Evolutionary conservation across 2,113 vertebrate species (phyloP).

Genomic region (Scytalopus superciliaris): DNA sequence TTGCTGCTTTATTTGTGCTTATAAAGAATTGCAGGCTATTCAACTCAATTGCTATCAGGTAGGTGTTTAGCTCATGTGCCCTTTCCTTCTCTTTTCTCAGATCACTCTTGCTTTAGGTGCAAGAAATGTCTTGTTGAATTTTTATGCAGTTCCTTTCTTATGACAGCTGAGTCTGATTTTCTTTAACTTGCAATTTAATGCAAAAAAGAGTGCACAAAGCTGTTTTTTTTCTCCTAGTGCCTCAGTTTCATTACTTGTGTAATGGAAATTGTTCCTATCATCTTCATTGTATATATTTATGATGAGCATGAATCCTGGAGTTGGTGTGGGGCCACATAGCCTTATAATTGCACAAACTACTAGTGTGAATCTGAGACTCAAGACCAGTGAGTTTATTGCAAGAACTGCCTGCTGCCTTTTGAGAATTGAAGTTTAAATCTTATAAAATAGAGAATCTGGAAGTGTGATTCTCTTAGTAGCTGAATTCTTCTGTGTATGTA

Average conservation of each 20-base stretch:
- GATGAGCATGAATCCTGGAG: neutral
- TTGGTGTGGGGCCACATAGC: neutral
- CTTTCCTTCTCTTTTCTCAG: neutral
- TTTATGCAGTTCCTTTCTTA: neutral
- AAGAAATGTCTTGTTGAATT: neutral
- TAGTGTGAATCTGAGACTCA: neutral
- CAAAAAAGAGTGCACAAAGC: neutral
- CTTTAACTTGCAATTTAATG: neutral
- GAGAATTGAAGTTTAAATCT: neutral
- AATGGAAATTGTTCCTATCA: neutral
- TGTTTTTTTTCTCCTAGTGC: neutral
- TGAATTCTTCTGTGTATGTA: neutral
- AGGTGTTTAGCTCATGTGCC: neutral
- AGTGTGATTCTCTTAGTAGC: neutral
- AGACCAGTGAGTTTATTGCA: neutral
- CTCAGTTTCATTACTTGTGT: neutral
- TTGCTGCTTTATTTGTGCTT: constrained; percentile 23
- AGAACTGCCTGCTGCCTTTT: neutral
- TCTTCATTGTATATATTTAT: neutral
- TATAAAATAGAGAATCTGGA: neutral
- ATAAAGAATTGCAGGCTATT: neutral
- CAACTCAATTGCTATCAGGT: neutral
- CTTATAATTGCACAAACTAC: neutral
- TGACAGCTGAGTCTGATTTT: neutral
- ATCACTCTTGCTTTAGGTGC: neutral